Conservation (phyloP, 2,113 vertebrate genomes). For the Catagonus wagneri region DNA sequence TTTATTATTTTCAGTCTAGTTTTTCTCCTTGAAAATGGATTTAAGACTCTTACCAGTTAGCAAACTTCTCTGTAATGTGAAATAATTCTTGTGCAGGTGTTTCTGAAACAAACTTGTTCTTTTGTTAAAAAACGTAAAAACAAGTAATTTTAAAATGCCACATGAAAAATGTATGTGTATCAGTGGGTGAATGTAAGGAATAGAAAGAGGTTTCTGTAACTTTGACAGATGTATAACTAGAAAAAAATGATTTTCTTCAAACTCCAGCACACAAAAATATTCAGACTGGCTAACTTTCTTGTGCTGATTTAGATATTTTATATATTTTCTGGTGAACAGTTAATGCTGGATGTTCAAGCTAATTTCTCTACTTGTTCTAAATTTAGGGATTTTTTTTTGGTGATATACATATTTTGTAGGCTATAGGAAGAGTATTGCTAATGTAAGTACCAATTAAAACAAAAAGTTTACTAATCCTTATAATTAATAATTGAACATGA, state of each 20-base stretch:
- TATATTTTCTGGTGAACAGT: slow-evolving; percentile 33
- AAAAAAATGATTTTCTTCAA: background rate
- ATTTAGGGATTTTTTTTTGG: slow-evolving; percentile 52
- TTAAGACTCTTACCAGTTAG: slow-evolving; percentile 3
- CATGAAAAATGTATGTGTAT: background rate
- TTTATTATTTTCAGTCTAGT: slow-evolving; percentile 38
- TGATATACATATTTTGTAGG: slow-evolving; percentile 44
- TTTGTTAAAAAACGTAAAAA: background rate
- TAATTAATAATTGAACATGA: background rate
- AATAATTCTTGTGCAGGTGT: slow-evolving; percentile 60
- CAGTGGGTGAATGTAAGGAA: background rate
- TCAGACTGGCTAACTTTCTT: slow-evolving; percentile 10
- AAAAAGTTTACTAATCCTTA: slow-evolving; percentile 31
- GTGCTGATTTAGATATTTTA: slow-evolving; percentile 52
- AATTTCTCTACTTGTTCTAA: slow-evolving; percentile 67
- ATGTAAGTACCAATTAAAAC: slow-evolving; percentile 52
- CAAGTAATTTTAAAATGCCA: background rate
- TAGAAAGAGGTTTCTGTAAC: background rate
- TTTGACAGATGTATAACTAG: background rate
- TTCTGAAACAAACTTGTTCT: slow-evolving; percentile 36
- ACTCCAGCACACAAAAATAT: background rate
- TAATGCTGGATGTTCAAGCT: background rate
- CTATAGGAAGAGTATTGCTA: slow-evolving; percentile 51
- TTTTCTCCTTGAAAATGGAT: slow-evolving; percentile 11
- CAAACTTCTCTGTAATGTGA: slow-evolving; percentile 49